Conservation (phyloP, 1,140 invertebrate genomes). For the Whitmania pigra region DNA sequence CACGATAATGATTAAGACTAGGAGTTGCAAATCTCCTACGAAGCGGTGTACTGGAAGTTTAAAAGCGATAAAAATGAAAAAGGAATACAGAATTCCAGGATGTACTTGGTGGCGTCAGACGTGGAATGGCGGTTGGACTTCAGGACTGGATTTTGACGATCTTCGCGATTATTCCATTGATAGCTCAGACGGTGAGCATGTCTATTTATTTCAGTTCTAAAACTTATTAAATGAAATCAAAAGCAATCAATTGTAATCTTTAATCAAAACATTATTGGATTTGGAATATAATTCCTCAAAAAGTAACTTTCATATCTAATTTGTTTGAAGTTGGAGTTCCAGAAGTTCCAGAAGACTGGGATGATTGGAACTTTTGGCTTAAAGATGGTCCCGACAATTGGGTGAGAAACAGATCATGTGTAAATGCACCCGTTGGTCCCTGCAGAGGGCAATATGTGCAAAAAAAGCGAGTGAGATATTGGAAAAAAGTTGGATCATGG, state of each 20-base stretch:
- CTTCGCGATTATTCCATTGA: background rate
- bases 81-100: background rate
- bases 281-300: no score
- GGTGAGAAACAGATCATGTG: background rate
- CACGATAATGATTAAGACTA: no score
- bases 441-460: background rate
- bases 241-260: no score
- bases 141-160: background rate
- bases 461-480: background rate
- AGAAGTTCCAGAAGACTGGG: slow-evolving; percentile 7
- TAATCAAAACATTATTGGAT: no score
- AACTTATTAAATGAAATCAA: background rate
- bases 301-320: no score
- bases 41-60: background rate
- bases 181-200: background rate
- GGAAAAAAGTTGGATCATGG: background rate
- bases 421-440: background rate
- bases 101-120: background rate
- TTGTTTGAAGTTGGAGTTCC: background rate
- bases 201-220: background rate
- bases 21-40: background rate
- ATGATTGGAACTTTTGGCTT: slow-evolving; percentile 1
- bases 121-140: background rate
- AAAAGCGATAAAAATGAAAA: background rate
- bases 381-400: background rate